Conservation (phyloP, 2,888 invertebrate species). For the Agrenia bidenticulata region DNA sequence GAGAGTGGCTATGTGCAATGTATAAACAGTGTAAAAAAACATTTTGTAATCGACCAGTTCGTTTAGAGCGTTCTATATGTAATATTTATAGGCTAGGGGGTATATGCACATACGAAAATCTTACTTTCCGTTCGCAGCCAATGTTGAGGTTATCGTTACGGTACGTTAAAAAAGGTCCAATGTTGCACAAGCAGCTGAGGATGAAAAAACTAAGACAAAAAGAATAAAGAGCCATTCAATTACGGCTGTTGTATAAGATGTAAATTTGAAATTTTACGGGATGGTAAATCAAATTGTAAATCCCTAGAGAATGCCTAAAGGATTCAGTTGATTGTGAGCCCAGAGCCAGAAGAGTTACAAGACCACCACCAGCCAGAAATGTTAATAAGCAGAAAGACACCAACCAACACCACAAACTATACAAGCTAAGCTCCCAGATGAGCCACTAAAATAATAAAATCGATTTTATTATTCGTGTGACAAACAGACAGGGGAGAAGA, state of each 20-base stretch:
- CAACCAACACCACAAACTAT: background rate
- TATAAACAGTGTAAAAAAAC: slow-evolving; percentile 4
- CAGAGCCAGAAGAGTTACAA: background rate
- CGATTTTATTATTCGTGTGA: slow-evolving; percentile 46
- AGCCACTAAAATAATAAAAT: slow-evolving; percentile 50
- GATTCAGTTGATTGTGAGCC: slow-evolving; percentile 4
- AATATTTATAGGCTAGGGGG: too few species aligned
- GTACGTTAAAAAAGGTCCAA: too few species aligned
- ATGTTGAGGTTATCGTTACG: too few species aligned
- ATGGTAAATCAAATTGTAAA: slow-evolving; percentile 18
- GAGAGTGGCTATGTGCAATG: background rate
- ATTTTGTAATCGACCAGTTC: background rate
- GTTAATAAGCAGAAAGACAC: slow-evolving; percentile 10
- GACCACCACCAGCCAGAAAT: background rate
- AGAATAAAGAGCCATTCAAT: background rate
- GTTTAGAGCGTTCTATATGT: too few species aligned
- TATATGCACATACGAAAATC: too few species aligned
- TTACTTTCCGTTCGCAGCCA: too few species aligned
- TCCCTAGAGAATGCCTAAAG: background rate
- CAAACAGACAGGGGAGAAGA: slow-evolving; percentile 22
- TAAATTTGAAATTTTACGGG: slow-evolving; percentile 22
- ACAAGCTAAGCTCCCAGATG: slow-evolving; percentile 41
- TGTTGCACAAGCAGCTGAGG: background rate
- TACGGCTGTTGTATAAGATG: slow-evolving; percentile 6
- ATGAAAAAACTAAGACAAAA: background rate